Evolutionary conservation across 2,797 vertebrate genomes (phyloP), one percentile per base, ranked within the genome.

Genomic region (Lophura swinhoii): DNA sequence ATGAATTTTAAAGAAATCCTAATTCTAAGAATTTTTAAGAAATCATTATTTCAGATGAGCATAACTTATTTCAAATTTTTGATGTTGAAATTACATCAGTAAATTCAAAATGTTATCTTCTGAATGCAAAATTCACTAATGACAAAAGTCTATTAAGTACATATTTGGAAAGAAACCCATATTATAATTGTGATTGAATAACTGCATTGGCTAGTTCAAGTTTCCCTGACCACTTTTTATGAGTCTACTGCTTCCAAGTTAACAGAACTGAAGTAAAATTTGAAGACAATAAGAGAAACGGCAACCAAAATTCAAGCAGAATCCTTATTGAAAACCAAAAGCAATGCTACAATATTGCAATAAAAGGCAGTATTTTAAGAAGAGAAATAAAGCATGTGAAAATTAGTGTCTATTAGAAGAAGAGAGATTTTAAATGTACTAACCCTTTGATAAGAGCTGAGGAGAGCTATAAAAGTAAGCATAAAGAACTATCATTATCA

Each of bases 271-370:
- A 71, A 74, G 8, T 53, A 46, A 68, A 39, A 72, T 55, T 21
- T 24, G 5, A 77, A 69, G 14, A 9, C 0, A 0, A 0, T 48
- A 6, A 39, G 35, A 74, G 48, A 78, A 84, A 63, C 7, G 64
- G 10, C n/a, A 71, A 66, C 39, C 31, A 74, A 77, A 67, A 49
- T 48, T 75, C 16, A 53, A 4, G 12, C 29, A 33, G 31, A 56
- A 64, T 3, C 13, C 12, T 37, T 91, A 7, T 39, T 68, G 48
- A 71, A 76, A 29, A 67, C 12, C 6, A 64, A 49, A 80, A 76
- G 28, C 10, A 2, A 24, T 58, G 14, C 35, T 67, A 26, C 12
- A 3, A 24, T 58, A 17, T 35, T 63, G 20, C 39, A 37, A 31
- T 51, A 60, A 67, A 75, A 84, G 1, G 5, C 31, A 33, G 5